Evolutionary conservation across 2,113 vertebrate genomes (phyloP), one percentile per base, ranked within the genome.

Genomic region (Pollachius pollachius): DNA sequence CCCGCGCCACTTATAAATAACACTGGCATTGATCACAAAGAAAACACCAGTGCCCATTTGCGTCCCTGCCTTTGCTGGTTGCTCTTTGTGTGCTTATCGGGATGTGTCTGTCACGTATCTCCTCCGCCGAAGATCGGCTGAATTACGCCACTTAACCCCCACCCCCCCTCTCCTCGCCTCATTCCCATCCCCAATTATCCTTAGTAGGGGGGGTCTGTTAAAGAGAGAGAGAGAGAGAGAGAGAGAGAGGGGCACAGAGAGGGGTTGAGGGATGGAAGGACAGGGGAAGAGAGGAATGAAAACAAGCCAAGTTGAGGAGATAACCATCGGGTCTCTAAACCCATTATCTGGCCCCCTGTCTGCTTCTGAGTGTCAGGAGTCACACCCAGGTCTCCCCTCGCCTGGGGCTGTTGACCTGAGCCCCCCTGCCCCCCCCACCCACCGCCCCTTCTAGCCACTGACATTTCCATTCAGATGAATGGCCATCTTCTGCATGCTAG

Each of bases 281-380:
- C 70, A 73, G 67, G 72, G 72, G 80, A 62, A 8, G 66, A 60
- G 67, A 69, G 81, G 87, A 91, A 89, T 84, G 85, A 89, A 90
- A 90, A 91, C 85, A 90, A 90, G 86, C 78, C 88, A n/a, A 57
- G 54, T 71, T 17, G 52, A 56, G 41, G 74, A 89, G 92, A 93
- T 93, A 92, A 90, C 89, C 89, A 93, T 93, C 92, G 88, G 81
- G 77, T 80, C 84, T 85, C 85, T 90, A 90, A 92, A 89, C 84
- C 90, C 87, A 92, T 92, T 92, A 92, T 92, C 85, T 91, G 80
- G 80, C 78, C 76, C 74, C 74, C 87, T 77, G 81, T 84, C 81
- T 79, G 81, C 84, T 74, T 85, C 60, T 84, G 88, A 88, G 89
- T 89, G 89, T 89, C 85, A 87, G 86, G 81, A 90, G 88, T 89